Base-by-base conservation (phyloP, 1,140 invertebrate species). In the Zaprionus kolodkinae region DNA sequence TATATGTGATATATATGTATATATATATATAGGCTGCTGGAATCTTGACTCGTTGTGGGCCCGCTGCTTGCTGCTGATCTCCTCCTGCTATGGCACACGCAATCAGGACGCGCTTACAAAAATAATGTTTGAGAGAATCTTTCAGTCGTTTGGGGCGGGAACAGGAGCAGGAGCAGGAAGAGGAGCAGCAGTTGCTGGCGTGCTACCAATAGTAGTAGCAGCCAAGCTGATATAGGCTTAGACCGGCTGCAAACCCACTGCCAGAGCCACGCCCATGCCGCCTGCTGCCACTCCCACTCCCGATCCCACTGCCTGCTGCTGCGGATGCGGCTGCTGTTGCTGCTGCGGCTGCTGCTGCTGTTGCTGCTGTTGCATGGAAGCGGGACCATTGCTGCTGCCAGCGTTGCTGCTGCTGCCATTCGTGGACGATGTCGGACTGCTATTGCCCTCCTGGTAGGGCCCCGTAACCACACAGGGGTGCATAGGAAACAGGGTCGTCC, bases 401-500 rank as follows among this genome's bases (percentile, higher is more conserved):
- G 10, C 21, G 50, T 43, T 72, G 78, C 54, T 56, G 73, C 17
- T 75, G 72, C 27, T 66, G 55, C 74, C 76, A 78, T 85, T 89
- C 72, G 91, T 91, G 82, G 91, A 92, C 83, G 91, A 88, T 36
- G 91, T 91, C 56, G 91, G 90, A 91, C 90, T 92, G 86, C 88
- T 92, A 89, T 92, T 92, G 67, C 94, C 94, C 91, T 96, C 96
- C 91, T 96, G 96, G 92, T 96, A 97, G 21, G 96, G 96, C 57
- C 96, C 96, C 25, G 96, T 96, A 85, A 96, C 96, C 92, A 96
- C 94, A 92, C 96, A 97, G 5, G 96, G 96, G 92, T 96, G 96
- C 96, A 96, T 97, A 21, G 96, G 96, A 88, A 96, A 97, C 73
- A 96, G 93, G 25, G 96, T 96, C n/a, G 96, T 97, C 95, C 96